Base-by-base conservation (phyloP, 2,797 vertebrate species). In the Lerista edwardsae region DNA sequence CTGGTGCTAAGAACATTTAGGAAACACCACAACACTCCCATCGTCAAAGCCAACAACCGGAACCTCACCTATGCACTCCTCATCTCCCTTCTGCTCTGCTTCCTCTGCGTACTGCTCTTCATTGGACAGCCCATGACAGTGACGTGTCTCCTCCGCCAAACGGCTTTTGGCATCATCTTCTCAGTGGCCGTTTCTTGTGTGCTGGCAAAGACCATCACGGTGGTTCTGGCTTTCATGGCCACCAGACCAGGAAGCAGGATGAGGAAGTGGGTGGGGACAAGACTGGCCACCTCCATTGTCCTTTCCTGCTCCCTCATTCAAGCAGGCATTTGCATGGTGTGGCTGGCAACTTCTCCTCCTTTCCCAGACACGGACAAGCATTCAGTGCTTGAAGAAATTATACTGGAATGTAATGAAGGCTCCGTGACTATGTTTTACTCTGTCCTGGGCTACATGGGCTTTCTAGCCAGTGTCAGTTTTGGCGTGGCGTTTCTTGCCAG, bases 141-240 rank as follows among this genome's bases (percentile, higher is more conserved):
- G 55, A 81, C 68, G 1, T 81, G 79, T 34, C 68, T 62, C 6
- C 36, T 81, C 15, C 27, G 19, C 11, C 79, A 81, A 72, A 44
- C 55, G 5, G 14, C 34, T n/a, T 73, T 82, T 82, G 71, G 21
- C 39, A 27, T 82, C n/a, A 17, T 82, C 29, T 74, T 82, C 23
- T 82, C 69, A 62, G 19, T 27, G 34, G 69, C 69, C 21, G n/a
- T 82, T 62, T 82, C 39, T 82, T 74, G 19, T 34, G 51, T 74
- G 11, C 31, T 82, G 59, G 69, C 69, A 74, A 82, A 82, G 74
- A 82, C 57, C 29, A 62, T 64, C 39, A 82, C 57, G 31, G 80
- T 82, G 12, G 7, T 82, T 19, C n/a, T 81, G n/a, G 80, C 55
- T 62, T 81, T 81, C 29, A 81, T 47, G 55, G 39, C 69, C 11